Evolutionary conservation across 1,140 invertebrate genomes (phyloP), one percentile per base, ranked within the genome.

Genomic region (Saccostrea echinata): DNA sequence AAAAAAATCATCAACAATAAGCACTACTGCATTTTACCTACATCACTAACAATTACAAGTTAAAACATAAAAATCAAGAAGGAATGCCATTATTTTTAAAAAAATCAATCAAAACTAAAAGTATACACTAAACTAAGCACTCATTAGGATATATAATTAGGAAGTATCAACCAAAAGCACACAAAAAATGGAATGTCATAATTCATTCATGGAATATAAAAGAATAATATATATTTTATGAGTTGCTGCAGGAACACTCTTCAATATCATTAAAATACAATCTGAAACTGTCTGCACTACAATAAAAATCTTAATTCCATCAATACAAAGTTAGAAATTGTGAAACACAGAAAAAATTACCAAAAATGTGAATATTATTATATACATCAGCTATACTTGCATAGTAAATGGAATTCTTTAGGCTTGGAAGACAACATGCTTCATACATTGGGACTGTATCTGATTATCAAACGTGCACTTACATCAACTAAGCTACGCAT

Each of bases 361-460:
- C 55, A 21, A 61, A 61, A 61, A 61, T 21, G 55, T 61, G 55
- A 61, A 61, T 21, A 61, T 21, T 61, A 61, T n/a, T 21, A 43
- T 18, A 21, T 61, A 61, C 55, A 61, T 6, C 18, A 61, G 55
- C 55, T 61, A n/a, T 61, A 21, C 6, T 61, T 21, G 30, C 27
- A 76, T 76, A 76, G 30, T 12, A 76, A 76, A 76, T 76, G 68
- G 68, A 76, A 76, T 76, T 76, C 68, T 76, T 33, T 33, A 11
- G 16, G 8, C 27, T 33, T 76, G 68, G 68, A 76, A 76, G 68
- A 76, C 57, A 64, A 64, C 21, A 64, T 8, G 57, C 24, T 64
- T n/a, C 24, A 64, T 24, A 64, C 24, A 33, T 16, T 76, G 68
- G 68, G 68, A 76, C 68, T 76, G 30, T 76, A 76, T 76, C 12